These are phyloP conservation scores for Noctua janthe DNA, from an alignment of 2,888 invertebrate species.

Conservation along the genomic window DNA sequence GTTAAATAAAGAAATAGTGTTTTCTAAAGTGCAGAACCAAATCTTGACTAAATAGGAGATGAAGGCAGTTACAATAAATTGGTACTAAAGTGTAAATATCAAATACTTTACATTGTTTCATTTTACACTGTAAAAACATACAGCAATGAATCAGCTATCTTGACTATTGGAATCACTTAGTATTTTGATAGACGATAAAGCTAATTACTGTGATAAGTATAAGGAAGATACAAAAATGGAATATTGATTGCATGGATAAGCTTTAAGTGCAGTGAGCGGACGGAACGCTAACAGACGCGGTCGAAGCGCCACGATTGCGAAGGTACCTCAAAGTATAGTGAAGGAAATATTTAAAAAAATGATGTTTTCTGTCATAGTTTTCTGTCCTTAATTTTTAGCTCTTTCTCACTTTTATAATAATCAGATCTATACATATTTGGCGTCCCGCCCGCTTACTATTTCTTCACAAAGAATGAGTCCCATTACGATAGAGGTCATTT, in stretches of 20 bases:
- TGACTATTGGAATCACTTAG: constrained; percentile 23
- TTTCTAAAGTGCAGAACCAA: not conserved
- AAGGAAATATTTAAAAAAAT: not conserved
- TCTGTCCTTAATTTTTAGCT: not conserved
- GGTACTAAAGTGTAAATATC: not conserved
- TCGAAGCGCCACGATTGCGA: not conserved
- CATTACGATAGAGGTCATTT: not conserved
- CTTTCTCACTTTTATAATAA: not conserved
- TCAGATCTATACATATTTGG: constrained; percentile 30
- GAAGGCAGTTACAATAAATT: not conserved
- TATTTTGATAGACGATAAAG: constrained; percentile 28
- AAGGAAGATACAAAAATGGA: constrained; percentile 29
- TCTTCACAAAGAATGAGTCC: constrained; percentile 14
- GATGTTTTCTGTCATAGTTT: too few species aligned
- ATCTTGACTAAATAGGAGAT: not conserved
- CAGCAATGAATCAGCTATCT: not conserved
- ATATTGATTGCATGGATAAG: constrained; percentile 27
- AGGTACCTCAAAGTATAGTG: not conserved
- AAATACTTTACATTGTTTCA: not conserved
- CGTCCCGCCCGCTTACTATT: constrained; percentile 18
- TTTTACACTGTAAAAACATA: not conserved
- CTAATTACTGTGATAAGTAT: constrained; percentile 12
- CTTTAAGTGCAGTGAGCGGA: constrained; percentile 3
- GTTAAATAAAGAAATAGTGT: not conserved
- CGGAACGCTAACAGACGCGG: not conserved